These are phyloP conservation scores for Drosophila tanythrix DNA, from an alignment of 2,888 invertebrate genomes.

Conservation along the genomic window DNA sequence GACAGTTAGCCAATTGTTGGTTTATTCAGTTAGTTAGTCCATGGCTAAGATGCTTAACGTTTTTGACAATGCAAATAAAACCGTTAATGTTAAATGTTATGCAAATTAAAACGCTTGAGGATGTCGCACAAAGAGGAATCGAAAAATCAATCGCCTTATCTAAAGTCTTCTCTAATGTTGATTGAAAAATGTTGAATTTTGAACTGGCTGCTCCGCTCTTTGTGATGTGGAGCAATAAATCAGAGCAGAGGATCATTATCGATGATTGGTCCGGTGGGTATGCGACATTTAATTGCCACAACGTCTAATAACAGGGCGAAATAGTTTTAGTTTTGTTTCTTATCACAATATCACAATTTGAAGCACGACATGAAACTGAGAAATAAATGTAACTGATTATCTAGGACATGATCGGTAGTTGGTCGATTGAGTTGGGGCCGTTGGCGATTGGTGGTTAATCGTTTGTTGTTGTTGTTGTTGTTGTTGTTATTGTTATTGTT, in stretches of 20 bases:
- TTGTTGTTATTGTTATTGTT: neutral
- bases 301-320: neutral
- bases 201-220: neutral
- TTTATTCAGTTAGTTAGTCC: neutral
- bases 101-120: constrained; percentile 2
- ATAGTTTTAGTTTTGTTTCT: neutral
- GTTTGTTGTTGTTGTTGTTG: neutral
- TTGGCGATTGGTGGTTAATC: neutral
- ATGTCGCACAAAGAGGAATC: neutral
- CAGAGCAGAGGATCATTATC: neutral
- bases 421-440: neutral
- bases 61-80: neutral
- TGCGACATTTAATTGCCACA: neutral
- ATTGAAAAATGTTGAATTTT: neutral
- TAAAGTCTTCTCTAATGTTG: too few species aligned
- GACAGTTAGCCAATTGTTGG: neutral
- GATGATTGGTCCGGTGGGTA: neutral
- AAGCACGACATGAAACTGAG: neutral
- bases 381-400: neutral
- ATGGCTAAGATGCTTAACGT: neutral
- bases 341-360: neutral
- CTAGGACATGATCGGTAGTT: neutral
- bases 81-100: neutral
- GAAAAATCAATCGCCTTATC: neutral
- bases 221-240: neutral